Percentiles rank a stretch among this genome's conserved stretches.
Conservation (phyloP, 2,888 invertebrate species). For the Drosophila rubida region DNA sequence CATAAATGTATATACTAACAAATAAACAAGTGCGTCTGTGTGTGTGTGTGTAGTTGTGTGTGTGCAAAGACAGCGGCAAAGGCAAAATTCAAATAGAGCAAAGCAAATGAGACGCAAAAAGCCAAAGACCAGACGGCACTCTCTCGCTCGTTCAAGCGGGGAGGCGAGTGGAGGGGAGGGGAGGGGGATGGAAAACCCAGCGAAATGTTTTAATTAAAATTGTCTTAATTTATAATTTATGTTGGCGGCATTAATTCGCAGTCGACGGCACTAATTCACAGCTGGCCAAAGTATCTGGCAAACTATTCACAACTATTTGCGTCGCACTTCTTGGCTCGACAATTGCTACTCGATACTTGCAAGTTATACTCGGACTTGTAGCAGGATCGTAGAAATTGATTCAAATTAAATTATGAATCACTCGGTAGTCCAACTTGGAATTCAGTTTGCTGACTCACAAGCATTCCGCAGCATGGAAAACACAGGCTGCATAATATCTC, state of each 20-base stretch:
- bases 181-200: slow-evolving; percentile 40
- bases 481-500: too few relatives aligned
- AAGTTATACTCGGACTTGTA: not conserved
- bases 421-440: not conserved
- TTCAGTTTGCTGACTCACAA: slow-evolving; percentile 9
- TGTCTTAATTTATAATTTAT: slow-evolving; percentile 78
- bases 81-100: slow-evolving; percentile 49
- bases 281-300: slow-evolving; percentile 55
- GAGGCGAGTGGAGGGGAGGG: not conserved
- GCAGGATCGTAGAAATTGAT: not conserved
- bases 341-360: not conserved
- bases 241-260: slow-evolving; percentile 75
- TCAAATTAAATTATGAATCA: slow-evolving; percentile 21
- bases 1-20: slow-evolving; percentile 29
- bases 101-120: slow-evolving; percentile 51
- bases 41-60: not conserved
- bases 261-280: slow-evolving; percentile 66
- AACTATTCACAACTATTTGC: slow-evolving; percentile 30
- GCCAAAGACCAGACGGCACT: slow-evolving; percentile 26
- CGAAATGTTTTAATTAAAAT: slow-evolving; percentile 76
- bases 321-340: slow-evolving; percentile 30
- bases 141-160: not conserved
- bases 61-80: slow-evolving; percentile 26
- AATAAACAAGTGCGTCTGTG: slow-evolving; percentile 31
- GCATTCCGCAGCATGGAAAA: not conserved